Base-by-base conservation (phyloP, 2,113 vertebrate species). In the Smithornis capensis region DNA sequence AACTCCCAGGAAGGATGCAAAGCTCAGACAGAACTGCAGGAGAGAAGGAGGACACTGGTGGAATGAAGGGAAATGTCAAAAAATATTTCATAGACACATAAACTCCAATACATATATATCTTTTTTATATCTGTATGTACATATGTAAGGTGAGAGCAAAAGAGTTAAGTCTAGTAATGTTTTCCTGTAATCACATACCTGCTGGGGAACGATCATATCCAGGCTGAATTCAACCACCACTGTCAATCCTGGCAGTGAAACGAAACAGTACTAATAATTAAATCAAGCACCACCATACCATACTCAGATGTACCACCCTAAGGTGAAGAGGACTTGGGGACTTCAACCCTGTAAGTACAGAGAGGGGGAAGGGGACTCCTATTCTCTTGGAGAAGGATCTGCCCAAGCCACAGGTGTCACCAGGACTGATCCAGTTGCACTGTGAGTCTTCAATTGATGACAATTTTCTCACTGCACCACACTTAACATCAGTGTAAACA, bases 291-390 rank as follows among this genome's bases (percentile, higher is more conserved):
- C 60, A 45, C 38, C 47, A 56, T 12, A 60, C 23, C n/a, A 11
- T 15, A 33, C 6, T 71, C 55, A 52, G 19, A 45, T 65, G 37
- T 12, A 76, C 6, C 17, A 60, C 10, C 14, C 28, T 64, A 6
- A 19, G 6, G 40, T 38, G 14, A 79, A 7, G 14, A 33, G 25
- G 27, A 55, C 56, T 28, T 11, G 9, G 22, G 17, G 45, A 77
- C 29, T 52, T 44, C n/a, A 75, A 8, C 6, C 19, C 23, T 4
- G 0, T 9, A 63, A 29, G 7, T 27, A 47, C 1, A 6, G 49
- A 28, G 18, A 55, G 40, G 6, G 19, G 6, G 18, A 55, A 79
- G 14, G 12, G 14, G 8, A 31, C 15, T 49, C 38, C 35, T 42
- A 52, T 14, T 29, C 74, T 38, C 4, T 4, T 49, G 33, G 49